Evolutionary conservation across 2,113 vertebrate genomes (phyloP), one percentile per base, ranked within the genome.

Genomic region (Gnathonemus echidnorhynchus): DNA sequence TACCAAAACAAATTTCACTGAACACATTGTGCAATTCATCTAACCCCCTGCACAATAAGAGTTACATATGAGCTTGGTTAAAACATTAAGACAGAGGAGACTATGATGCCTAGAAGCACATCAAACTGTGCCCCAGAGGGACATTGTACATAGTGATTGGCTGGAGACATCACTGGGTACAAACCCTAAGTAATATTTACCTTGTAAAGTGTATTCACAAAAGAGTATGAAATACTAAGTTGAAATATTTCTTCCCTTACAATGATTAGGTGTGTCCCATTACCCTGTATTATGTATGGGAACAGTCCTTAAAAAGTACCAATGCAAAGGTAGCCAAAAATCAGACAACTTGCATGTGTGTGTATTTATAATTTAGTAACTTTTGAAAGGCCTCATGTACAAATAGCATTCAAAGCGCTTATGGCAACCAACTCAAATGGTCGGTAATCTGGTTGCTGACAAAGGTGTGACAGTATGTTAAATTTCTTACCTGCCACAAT

Each of bases 401-500:
- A 86, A 86, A 49, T 13, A 49, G 42, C 84, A 86, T 49, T 50
- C 46, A 27, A 86, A 86, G 48, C 13, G 11, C 3, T n/a, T 4
- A 49, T 8, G 13, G 35, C 5, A 19, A 42, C 31, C 31, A 39
- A 46, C 8, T 42, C 19, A 46, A 19, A 84, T n/a, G 24, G 21
- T 86, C 21, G 35, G 27, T 21, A 31, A 15, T 50, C 80, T 46
- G 80, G 17, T 3, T 62, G 56, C 24, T n/a, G 56, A 46, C 80
- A 84, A 27, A 52, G 1, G 49, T n/a, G 2, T 87, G 48, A 62
- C 56, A 62, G n/a, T 19, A 27, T 15, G 31, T 58, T 46, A 15
- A 85, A 80, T 17, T 87, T 74, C 96, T 97, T 94, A 98, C 98
- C 98, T 97, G 98, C 98, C 27, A 99, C 98, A 5, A 99, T 99